Evolutionary conservation across 2,113 vertebrate species (phyloP).

Genomic region (Panthera tigris): DNA sequence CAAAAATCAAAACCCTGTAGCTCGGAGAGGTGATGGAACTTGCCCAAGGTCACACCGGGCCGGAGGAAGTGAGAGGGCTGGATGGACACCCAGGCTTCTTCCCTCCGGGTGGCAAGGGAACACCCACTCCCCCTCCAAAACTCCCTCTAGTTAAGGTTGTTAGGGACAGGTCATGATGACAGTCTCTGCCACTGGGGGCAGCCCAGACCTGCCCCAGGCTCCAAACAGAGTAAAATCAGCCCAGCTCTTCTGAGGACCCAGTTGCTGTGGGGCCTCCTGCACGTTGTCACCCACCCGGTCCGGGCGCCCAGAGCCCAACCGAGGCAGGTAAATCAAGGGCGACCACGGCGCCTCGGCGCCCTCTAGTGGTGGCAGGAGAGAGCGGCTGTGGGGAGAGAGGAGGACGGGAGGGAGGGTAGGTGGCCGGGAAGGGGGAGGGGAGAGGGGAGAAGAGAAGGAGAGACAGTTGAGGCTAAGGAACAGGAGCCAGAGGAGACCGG

Average conservation of each 20-base stretch:
- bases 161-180: not conserved
- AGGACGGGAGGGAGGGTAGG: not conserved
- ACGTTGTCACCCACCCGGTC: not conserved
- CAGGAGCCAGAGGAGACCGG: not conserved
- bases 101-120: not conserved
- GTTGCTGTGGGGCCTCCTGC: not conserved
- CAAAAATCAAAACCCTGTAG: not conserved
- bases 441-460: too few relatives aligned
- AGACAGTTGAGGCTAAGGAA: not conserved
- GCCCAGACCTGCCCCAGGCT: not conserved
- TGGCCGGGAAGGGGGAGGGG: not conserved
- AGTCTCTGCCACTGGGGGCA: not conserved
- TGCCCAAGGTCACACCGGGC: not conserved
- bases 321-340: not conserved
- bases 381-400: not conserved
- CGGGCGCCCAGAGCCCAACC: not conserved
- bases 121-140: not conserved
- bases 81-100: not conserved
- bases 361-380: constrained; percentile 83
- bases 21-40: not conserved
- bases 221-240: not conserved
- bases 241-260: not conserved
- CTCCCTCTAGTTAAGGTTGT: not conserved
- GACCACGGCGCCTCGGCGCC: constrained; percentile 78
- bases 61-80: too few relatives aligned